These are phyloP conservation scores for Tympanuchus pallidicinctus DNA, from an alignment of 2,113 vertebrate species.

Conservation along the genomic window DNA sequence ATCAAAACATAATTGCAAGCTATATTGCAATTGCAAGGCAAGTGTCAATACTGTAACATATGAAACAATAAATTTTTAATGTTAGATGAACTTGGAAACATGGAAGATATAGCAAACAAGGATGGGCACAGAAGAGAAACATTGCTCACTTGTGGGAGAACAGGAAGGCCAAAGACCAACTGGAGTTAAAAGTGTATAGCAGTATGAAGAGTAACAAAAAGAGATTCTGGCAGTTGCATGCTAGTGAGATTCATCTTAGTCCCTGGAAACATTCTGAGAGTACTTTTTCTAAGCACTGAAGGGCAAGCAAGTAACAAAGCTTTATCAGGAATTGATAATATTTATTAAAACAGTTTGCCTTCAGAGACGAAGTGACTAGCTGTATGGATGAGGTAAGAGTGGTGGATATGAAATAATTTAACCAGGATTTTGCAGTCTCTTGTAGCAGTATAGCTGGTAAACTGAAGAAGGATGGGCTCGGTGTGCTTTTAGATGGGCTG, in stretches of 20 bases:
- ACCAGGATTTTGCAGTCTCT: not conserved
- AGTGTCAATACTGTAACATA: not conserved
- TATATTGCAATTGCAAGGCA: not conserved
- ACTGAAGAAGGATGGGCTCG: not conserved
- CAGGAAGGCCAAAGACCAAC: not conserved
- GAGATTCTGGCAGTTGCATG: not conserved
- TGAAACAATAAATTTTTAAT: not conserved
- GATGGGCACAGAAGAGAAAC: not conserved
- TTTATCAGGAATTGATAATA: not conserved
- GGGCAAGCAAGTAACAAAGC: not conserved
- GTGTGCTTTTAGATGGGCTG: not conserved
- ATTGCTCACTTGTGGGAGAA: not conserved
- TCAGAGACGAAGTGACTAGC: not conserved
- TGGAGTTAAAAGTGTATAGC: not conserved
- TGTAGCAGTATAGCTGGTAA: not conserved
- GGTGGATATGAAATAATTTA: not conserved
- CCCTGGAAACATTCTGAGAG: not conserved
- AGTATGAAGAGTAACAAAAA: not conserved
- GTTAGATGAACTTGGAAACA: not conserved
- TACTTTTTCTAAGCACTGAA: not conserved
- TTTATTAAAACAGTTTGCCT: not conserved
- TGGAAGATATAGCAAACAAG: not conserved
- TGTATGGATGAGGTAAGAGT: not conserved
- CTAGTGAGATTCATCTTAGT: not conserved
- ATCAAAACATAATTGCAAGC: not conserved